A percentile compares a stretch with the other conserved stretches of the same genome.
Conservation (phyloP, 2,113 vertebrate species). For the human region DNA sequence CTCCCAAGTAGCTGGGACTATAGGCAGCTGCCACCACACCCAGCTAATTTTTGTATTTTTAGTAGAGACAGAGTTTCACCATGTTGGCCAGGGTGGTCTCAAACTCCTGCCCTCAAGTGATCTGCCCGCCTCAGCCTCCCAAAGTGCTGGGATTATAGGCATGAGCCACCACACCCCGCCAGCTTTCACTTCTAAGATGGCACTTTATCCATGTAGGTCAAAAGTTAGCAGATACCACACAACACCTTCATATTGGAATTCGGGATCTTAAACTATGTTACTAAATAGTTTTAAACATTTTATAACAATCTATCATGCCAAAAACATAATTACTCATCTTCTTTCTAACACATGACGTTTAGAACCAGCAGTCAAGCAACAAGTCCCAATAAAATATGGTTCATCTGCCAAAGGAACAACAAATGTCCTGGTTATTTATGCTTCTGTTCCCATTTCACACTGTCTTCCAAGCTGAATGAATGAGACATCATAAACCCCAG, state of each 20-base stretch:
- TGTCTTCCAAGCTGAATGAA: not conserved
- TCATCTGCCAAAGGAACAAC: constrained; percentile 45
- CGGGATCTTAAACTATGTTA: constrained; percentile 48
- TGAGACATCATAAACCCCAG: not conserved
- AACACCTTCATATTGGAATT: constrained; percentile 30
- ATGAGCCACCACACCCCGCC: no score
- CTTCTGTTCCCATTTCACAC: not conserved
- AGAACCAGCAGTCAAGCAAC: constrained; percentile 46
- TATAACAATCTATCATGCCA: constrained; percentile 30
- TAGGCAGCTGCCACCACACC: no score
- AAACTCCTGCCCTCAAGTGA: no score
- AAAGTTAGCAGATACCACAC: not conserved
- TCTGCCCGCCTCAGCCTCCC: no score
- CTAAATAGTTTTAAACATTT: constrained; percentile 39
- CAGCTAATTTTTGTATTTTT: no score
- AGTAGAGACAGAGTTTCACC: no score
- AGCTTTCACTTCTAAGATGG: not conserved
- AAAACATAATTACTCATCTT: constrained; percentile 55
- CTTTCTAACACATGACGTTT: constrained; percentile 47
- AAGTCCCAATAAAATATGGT: constrained; percentile 14
- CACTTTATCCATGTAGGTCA: not conserved
- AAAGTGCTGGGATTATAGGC: no score
- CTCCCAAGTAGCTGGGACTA: no score
- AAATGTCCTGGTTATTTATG: not conserved
- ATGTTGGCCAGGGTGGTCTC: no score